phyloP scores from a whole-genome alignment of 2,113 vertebrate genomes.

The Brienomyrus brachyistius region DNA sequence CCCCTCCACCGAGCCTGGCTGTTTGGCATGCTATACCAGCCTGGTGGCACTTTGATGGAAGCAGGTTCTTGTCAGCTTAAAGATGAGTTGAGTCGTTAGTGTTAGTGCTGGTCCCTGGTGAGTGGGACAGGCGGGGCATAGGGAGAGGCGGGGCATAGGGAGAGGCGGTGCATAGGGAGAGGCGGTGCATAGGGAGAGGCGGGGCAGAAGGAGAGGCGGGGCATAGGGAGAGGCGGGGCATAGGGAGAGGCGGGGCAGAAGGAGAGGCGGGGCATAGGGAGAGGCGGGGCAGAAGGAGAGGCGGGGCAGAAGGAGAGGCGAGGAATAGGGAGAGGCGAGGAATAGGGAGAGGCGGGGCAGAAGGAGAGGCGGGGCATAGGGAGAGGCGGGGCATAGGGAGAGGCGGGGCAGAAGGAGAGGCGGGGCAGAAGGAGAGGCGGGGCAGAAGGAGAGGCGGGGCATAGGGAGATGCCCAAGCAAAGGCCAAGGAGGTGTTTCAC shows the following conservation, averaged over 20 bases:
- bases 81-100: neutral
- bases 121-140: neutral
- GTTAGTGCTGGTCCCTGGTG: neutral
- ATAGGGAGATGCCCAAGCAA: neutral
- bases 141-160: neutral
- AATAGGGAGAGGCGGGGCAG: too few species aligned
- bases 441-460: neutral
- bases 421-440: neutral
- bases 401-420: too few species aligned
- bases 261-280: neutral
- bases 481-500: neutral
- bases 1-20: neutral
- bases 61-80: neutral
- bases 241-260: neutral
- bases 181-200: neutral
- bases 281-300: too few species aligned
- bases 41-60: neutral
- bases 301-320: neutral
- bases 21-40: neutral
- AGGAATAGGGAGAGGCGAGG: too few species aligned
- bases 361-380: neutral
- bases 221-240: too few species aligned
- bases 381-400: too few species aligned
- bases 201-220: fast-evolving
- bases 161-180: neutral